Percentiles rank a stretch among this genome's conserved stretches.
phyloP scores from a whole-genome alignment of 2,113 vertebrate species.

The Lethenteron camtschaticum region DNA sequence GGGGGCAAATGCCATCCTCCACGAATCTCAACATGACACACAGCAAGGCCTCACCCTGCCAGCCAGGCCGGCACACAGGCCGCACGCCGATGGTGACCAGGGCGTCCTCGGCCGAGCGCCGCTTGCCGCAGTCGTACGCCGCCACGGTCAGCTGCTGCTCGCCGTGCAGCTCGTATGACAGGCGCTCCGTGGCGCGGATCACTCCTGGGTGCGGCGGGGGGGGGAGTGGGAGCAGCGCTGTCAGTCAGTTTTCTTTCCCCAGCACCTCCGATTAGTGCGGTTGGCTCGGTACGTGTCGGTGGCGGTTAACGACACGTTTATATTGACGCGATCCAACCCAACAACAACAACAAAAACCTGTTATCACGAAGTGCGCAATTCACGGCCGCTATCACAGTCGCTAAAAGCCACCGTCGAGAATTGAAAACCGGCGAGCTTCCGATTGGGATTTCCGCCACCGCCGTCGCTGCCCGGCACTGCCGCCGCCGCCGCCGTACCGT shows the following conservation, averaged over 20 bases:
- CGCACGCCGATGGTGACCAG: conserved; percentile 80
- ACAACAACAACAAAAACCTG: conserved; percentile 8
- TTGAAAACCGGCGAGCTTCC: too few relatives aligned
- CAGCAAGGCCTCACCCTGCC: conserved; percentile 51
- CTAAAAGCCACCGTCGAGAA: too few relatives aligned
- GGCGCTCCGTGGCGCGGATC: conserved; percentile 79
- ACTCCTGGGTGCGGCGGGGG: conserved; percentile 31
- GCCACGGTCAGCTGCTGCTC: conserved; percentile 86
- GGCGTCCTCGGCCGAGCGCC: conserved; percentile 62
- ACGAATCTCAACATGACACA: too few relatives aligned
- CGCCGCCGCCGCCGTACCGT: conserved; percentile 34
- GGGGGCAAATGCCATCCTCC: too few relatives aligned
- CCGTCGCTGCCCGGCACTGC: too few relatives aligned
- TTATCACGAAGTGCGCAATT: background rate
- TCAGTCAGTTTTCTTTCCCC: conserved; percentile 4
- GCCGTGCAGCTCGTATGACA: conserved; percentile 61
- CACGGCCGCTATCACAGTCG: too few relatives aligned
- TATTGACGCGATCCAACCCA: background rate
- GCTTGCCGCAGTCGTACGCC: conserved; percentile 89
- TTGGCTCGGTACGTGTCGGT: background rate
- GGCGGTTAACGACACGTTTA: background rate
- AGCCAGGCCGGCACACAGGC: conserved; percentile 73
- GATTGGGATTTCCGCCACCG: too few relatives aligned
- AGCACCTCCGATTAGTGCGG: background rate
- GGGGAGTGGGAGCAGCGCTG: too few relatives aligned